Evolutionary conservation across 1,140 invertebrate genomes (phyloP).

Genomic region (Trypoxylus dichotomus): DNA sequence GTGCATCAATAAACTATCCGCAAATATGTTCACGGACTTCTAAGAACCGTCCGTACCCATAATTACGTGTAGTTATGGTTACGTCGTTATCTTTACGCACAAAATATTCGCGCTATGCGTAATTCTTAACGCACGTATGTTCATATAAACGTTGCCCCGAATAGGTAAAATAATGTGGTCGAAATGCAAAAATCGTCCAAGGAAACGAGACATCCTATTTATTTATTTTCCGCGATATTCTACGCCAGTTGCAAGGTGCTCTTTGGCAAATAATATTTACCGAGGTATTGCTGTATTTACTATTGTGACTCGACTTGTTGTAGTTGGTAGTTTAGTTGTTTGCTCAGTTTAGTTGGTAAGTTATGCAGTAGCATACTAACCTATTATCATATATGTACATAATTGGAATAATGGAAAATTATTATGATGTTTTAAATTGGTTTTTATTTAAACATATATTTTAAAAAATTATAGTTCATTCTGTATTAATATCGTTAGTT

Average conservation of each 20-base stretch:
- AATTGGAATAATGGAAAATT: too few species aligned
- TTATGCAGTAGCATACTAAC: too few species aligned
- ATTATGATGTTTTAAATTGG: too few species aligned
- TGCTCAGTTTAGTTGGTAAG: too few species aligned
- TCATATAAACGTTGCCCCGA: not conserved
- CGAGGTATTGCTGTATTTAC: too few species aligned
- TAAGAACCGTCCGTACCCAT: not conserved
- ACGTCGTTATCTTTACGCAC: not conserved
- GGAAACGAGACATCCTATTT: not conserved
- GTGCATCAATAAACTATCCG: not conserved
- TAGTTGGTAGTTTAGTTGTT: too few species aligned
- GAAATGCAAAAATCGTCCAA: not conserved
- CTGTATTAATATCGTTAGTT: too few species aligned
- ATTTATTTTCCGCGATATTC: not conserved
- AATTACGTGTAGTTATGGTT: not conserved
- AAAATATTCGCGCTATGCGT: not conserved
- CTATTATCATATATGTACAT: too few species aligned
- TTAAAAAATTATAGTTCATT: too few species aligned
- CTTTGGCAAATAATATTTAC: not conserved
- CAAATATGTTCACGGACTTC: not conserved
- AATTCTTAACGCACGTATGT: not conserved
- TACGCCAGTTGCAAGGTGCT: not conserved
- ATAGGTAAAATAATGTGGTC: not conserved
- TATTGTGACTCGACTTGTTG: too few species aligned
- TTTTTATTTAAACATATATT: too few species aligned